Base-by-base conservation (phyloP, 2,797 vertebrate species). In the Rhinoraja longicauda region DNA sequence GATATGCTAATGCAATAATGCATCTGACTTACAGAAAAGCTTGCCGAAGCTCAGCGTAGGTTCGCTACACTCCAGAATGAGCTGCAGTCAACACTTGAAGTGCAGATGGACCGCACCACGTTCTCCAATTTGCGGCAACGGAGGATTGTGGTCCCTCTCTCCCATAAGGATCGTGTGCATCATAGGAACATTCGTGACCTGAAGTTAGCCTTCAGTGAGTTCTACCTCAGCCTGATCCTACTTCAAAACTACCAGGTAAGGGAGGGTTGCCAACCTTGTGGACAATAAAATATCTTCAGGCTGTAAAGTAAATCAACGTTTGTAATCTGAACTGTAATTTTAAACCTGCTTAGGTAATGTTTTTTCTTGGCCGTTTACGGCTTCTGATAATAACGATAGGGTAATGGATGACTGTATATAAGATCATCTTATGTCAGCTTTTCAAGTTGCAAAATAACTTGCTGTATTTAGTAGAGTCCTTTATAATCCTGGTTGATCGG, bases 131-230 rank as follows among this genome's bases (percentile, higher is more conserved):
- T 98, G 95, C 97, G 96, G 59, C 97, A 97, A 70, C 97, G 98
- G 93, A 99, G 98, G 95, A 98, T 96, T 0, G 97, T 98, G 95
- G 98, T 99, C 96, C 97, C 98, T 94, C 96, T 99, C 94, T 99
- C 98, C 79, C 98, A 99, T 5, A 95, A 99, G 94, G 98, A 99
- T 94, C 97, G 99, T 90, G 98, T 98, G 95, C 98, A 99, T 94
- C 97, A 99, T 93, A 97, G 98, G 94, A 99, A 99, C 94, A 98
- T 99, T 94, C 97, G 97, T 96, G 98, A 99, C 95, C 97, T 99
- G 95, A 98, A 99, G 96, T 94, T 99, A 94, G 98, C 98, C 96
- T 99, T 99, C 96, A 99, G 98, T 0, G 99, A 99, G 98, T 98
- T 98, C 97, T 99, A 98, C 97, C 98, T 99, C 97, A 99, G 97